A percentile compares a stretch with the other conserved stretches of the same genome.
Evolutionary conservation across 1,140 invertebrate genomes (phyloP).

Genomic region (Drosophila novamexicana): DNA sequence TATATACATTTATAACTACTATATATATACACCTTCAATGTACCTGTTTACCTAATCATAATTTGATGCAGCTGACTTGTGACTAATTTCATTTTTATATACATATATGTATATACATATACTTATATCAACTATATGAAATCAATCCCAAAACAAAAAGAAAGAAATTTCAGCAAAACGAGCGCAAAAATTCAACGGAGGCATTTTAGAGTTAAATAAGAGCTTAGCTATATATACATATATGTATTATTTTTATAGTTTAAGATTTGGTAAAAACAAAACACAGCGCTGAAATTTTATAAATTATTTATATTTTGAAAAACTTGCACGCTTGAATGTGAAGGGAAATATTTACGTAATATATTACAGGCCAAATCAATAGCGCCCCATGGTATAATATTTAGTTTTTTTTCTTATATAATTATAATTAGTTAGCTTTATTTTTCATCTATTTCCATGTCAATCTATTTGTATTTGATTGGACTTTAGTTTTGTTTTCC

Average conservation of each 20-base stretch:
- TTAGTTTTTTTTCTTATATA: slow-evolving; percentile 27
- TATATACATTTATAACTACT: slow-evolving; percentile 26
- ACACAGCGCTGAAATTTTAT: slow-evolving; percentile 9
- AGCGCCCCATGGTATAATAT: background rate
- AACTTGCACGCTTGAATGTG: slow-evolving; percentile 79
- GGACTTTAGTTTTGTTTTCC: slow-evolving; percentile 19
- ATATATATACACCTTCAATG: slow-evolving; percentile 56
- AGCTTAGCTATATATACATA: slow-evolving; percentile 15
- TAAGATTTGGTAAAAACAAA: slow-evolving; percentile 14
- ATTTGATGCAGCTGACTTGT: slow-evolving; percentile 58
- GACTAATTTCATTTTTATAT: slow-evolving; percentile 71
- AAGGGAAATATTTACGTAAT: slow-evolving; percentile 22
- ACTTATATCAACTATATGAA: slow-evolving; percentile 4
- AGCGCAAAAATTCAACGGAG: slow-evolving; percentile 45
- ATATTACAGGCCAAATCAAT: slow-evolving; percentile 6
- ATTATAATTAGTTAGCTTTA: slow-evolving; percentile 32
- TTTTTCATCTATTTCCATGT: slow-evolving; percentile 11
- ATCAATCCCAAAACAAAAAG: slow-evolving; percentile 10
- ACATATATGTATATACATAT: slow-evolving; percentile 30
- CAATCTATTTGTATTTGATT: slow-evolving; percentile 28
- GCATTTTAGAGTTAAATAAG: slow-evolving; percentile 44
- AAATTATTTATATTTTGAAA: slow-evolving; percentile 31
- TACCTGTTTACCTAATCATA: slow-evolving; percentile 57
- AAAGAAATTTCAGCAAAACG: slow-evolving; percentile 9
- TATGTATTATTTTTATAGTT: slow-evolving; percentile 26